A percentile compares a stretch with the other conserved stretches of the same genome.
These are phyloP conservation scores for Drosophila anomalata DNA, from an alignment of 2,888 invertebrate genomes.

Conservation along the genomic window DNA sequence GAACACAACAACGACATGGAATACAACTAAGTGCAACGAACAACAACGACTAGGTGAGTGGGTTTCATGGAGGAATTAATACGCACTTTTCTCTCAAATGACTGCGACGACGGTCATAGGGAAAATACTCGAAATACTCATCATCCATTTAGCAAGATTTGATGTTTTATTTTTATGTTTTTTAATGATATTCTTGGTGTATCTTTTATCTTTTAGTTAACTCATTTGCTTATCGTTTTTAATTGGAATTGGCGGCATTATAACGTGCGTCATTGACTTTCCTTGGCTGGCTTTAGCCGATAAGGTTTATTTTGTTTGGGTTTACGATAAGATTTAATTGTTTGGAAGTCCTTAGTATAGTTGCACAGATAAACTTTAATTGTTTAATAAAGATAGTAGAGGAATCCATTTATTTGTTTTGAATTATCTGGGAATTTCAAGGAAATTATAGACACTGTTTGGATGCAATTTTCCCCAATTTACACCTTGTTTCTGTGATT, in stretches of 20 bases:
- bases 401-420: neutral
- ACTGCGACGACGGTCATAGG: conserved; percentile 78
- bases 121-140: conserved; percentile 81
- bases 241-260: conserved; percentile 46
- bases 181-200: neutral
- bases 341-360: conserved; percentile 4
- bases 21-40: conserved; percentile 23
- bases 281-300: conserved; percentile 36
- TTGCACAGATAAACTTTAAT: neutral
- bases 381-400: neutral
- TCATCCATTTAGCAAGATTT: conserved; percentile 76
- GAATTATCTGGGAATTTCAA: neutral
- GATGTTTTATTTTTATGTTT: neutral
- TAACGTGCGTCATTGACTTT: conserved; percentile 39
- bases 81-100: conserved; percentile 82
- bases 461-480: neutral
- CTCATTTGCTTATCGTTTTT: conserved; percentile 54
- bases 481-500: neutral
- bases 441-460: neutral
- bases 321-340: conserved; percentile 54
- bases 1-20: conserved; percentile 8
- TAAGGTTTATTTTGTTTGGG: conserved; percentile 11
- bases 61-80: conserved; percentile 43
- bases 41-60: conserved; percentile 23
- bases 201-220: conserved; percentile 41